These are phyloP conservation scores for Brachyhypopomus occidentalis DNA, from an alignment of 2,113 vertebrate genomes.

Conservation along the genomic window DNA sequence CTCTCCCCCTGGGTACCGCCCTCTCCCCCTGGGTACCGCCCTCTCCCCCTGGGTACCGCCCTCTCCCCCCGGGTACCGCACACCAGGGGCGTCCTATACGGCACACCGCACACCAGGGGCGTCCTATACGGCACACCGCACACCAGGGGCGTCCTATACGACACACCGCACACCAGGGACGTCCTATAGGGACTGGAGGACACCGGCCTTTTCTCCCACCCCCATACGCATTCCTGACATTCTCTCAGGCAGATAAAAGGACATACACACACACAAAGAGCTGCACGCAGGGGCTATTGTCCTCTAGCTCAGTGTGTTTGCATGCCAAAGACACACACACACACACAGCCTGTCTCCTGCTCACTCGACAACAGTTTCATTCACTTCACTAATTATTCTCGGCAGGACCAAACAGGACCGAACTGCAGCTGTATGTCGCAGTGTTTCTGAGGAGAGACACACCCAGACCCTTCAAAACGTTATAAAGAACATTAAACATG, in stretches of 20 bases:
- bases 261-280: constrained; percentile 58
- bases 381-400: not conserved
- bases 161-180: not conserved
- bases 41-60: too few relatives aligned
- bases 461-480: too few relatives aligned
- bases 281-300: constrained; percentile 64
- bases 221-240: constrained; percentile 70
- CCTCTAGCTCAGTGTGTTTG: constrained; percentile 58
- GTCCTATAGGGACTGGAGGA: constrained; percentile 36
- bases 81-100: too few relatives aligned
- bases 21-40: too few relatives aligned
- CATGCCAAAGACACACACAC: constrained; percentile 57
- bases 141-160: too few relatives aligned
- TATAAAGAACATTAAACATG: too few relatives aligned
- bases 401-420: not conserved
- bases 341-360: constrained; percentile 5
- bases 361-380: not conserved
- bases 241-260: constrained; percentile 64
- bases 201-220: constrained; percentile 58
- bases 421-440: too few relatives aligned
- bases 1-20: too few relatives aligned
- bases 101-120: too few relatives aligned
- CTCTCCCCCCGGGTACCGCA: too few relatives aligned
- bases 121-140: too few relatives aligned
- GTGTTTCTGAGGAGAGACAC: too few relatives aligned